Conservation (phyloP, 2,888 invertebrate species). For the Pyrrhosoma nymphula region DNA sequence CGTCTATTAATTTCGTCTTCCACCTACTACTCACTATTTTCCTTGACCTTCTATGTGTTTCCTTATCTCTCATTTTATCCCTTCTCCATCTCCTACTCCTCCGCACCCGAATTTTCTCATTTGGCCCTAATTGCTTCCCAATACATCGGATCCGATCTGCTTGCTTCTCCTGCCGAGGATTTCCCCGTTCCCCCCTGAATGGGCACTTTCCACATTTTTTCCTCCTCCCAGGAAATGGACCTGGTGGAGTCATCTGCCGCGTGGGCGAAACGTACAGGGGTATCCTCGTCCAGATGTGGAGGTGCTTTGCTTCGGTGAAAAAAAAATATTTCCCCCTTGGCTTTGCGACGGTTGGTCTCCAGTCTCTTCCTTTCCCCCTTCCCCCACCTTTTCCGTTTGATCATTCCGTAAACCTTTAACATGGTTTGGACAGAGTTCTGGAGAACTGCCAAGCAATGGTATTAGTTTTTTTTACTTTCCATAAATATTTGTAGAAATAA, state of each 20-base stretch:
- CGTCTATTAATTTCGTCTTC: background rate
- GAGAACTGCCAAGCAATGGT: background rate
- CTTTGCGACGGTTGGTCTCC: background rate
- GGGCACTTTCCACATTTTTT: background rate
- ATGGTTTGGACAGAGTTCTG: background rate
- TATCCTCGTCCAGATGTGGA: background rate
- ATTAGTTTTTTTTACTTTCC: background rate
- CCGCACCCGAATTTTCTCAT: background rate
- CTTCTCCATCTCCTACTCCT: background rate
- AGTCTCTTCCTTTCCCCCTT: background rate
- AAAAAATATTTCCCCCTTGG: background rate
- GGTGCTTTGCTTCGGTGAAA: background rate
- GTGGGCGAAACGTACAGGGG: background rate
- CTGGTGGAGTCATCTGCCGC: background rate
- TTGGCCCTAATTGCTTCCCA: background rate
- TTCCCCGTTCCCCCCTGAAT: background rate
- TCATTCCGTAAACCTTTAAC: background rate
- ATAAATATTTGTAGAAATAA: too few relatives aligned
- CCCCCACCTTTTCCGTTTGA: background rate
- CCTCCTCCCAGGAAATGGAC: too few relatives aligned
- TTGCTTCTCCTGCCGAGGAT: background rate
- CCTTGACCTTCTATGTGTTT: background rate
- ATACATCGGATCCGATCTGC: background rate
- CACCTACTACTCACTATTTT: background rate
- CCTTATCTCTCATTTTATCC: background rate